A percentile compares a stretch with the other conserved stretches of the same genome.
phyloP scores from a whole-genome alignment of 35 echinoderm and acorn worm genomes.

The Apostichopus californicus region DNA sequence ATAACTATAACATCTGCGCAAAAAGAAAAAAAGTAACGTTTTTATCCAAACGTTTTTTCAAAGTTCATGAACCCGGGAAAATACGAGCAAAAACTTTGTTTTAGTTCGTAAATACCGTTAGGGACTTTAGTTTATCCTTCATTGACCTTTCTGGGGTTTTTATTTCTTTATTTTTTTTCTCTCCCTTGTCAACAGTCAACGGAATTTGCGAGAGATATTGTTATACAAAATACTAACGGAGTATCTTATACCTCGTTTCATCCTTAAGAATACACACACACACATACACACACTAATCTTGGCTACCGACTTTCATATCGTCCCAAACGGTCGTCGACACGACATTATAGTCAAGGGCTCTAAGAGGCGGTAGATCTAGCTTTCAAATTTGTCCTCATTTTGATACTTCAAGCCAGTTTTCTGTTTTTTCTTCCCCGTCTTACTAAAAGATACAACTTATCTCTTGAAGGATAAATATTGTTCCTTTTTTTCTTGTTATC shows the following conservation, averaged over 20 bases:
- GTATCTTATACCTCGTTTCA: background rate
- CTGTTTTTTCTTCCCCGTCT: background rate
- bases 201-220: background rate
- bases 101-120: too few relatives aligned
- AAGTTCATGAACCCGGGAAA: too few relatives aligned
- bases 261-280: too few relatives aligned
- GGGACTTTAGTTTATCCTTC: too few relatives aligned
- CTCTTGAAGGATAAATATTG: slow-evolving; percentile 45
- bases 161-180: too few relatives aligned
- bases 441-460: slow-evolving; percentile 1
- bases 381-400: slow-evolving; percentile 49
- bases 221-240: background rate
- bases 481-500: background rate
- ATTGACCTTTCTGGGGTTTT: too few relatives aligned
- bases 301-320: background rate
- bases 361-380: background rate
- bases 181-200: too few relatives aligned
- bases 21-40: too few relatives aligned
- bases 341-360: background rate
- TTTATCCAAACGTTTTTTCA: too few relatives aligned
- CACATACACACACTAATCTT: background rate
- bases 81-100: too few relatives aligned
- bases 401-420: slow-evolving; percentile 11
- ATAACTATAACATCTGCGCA: too few relatives aligned
- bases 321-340: slow-evolving; percentile 27